A percentile compares a stretch with the other conserved stretches of the same genome.
These are phyloP conservation scores for Bothrops jararaca DNA, from an alignment of 2,113 vertebrate genomes.

Conservation along the genomic window DNA sequence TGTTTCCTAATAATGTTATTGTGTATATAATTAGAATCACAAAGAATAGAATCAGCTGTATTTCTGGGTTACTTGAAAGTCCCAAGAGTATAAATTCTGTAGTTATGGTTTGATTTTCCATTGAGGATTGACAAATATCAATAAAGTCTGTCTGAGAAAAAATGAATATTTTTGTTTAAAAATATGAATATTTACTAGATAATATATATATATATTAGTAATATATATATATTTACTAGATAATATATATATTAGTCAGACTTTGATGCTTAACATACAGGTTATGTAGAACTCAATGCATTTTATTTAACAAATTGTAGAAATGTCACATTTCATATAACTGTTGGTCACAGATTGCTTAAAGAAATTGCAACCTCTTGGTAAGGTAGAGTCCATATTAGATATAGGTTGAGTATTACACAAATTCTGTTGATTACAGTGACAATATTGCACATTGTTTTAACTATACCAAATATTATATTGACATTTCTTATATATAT, in stretches of 20 bases:
- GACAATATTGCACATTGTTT: background rate
- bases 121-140: background rate
- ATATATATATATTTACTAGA: background rate
- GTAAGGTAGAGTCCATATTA: background rate
- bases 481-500: background rate
- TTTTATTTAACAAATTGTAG: background rate
- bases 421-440: background rate
- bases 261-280: background rate
- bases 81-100: conserved; percentile 38
- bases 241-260: too few species aligned
- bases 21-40: conserved; percentile 8
- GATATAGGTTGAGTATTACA: background rate
- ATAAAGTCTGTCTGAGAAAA: background rate
- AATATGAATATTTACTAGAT: background rate
- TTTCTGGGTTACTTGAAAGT: conserved; percentile 5
- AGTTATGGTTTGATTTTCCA: conserved; percentile 5
- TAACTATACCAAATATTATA: background rate
- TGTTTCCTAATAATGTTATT: background rate
- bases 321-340: background rate
- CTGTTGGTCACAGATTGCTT: background rate
- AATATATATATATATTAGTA: too few species aligned
- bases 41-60: conserved; percentile 28
- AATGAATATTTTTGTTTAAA: background rate
- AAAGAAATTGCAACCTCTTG: background rate
- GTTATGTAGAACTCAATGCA: background rate